Base-by-base conservation (phyloP, 2,113 vertebrate species). In the Microcebus ravelobensis region DNA sequence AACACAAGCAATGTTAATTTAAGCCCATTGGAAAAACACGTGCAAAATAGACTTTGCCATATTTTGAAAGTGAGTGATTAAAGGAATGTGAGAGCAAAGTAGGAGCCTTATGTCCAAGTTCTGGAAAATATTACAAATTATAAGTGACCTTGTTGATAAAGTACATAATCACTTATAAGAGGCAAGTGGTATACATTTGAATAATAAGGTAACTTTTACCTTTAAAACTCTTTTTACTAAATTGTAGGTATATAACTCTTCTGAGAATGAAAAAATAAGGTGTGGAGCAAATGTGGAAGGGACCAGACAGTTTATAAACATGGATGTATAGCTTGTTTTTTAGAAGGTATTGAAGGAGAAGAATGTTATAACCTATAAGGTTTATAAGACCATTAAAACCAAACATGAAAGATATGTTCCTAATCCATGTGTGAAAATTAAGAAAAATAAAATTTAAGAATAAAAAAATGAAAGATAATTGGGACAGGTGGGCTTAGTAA, bases 1-100 rank as follows among this genome's bases (percentile, higher is more conserved):
- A 82, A 50, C 55, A 74, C 39, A 94, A 52, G 23, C 59, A 85
- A 23, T 95, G 52, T 88, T 97, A 87, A 97, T 89, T 81, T 96
- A 87, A 94, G 42, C 52, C 73, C 70, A 27, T 74, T 92, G 76
- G 50, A 89, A 85, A 95, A 96, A 79, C 36, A 84, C 52, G 57
- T 92, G 23, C 59, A 87, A 59, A 92, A 27, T 90, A 91, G 23
- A 68, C 23, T 91, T 91, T 85, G 59, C n/a, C 71, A 27, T 68
- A 50, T 93, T 92, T 97, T 96, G 82, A 71, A 45, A 89, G 80
- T 92, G 31, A 55, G 1, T 85, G 45, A 55, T 79, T 84, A 87
- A 82, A 57, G 59, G 55, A 85, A 18, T 86, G 2, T 85, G 59
- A 14, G 45, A 45, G 45, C 45, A 45, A 45, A 18, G 61, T 67